Base-by-base conservation (phyloP, 2,888 invertebrate species). In the Stenotaenia linearis region DNA sequence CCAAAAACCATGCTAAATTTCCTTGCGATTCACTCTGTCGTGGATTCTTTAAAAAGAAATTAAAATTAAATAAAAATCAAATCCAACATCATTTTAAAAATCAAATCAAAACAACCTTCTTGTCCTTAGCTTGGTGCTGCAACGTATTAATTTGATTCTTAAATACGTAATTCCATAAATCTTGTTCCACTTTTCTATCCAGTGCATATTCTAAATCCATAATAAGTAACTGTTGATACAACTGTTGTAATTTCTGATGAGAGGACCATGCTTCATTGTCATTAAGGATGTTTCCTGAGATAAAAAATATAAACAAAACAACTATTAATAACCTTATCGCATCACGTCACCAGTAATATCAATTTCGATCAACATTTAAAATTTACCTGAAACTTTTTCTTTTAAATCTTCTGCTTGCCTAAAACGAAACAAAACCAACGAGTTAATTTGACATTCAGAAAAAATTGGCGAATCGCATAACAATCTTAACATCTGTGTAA, bases 181-280 rank as follows among this genome's bases (percentile, higher is more conserved):
- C 95, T 85, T 94, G 94, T 85, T 95, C 95, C 35, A 94, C 93
- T 87, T 95, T 95, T 86, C 92, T 92, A 86, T 95, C 94, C 84
- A 95, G 87, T 18, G 94, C 94, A 89, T 93, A 94, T 86, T 95
- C 94, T 83, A 95, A 88, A 86, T 95, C 94, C 80, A 92, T 87
- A 78, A 94, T 90, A 80, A 95, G 88, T 78, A 94, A 91, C 86
- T 92, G 90, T 85, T 92, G 91, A 84, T 91, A 91, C 79, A 92
- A 88, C 88, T 92, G 89, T 84, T 88, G 86, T 77, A 87, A 84
- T 76, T 84, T 84, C 25, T 84, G 85, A 84, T 87, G 87, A 77
- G 87, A 87, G 79, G 88, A 86, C 88, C 89, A 89, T 37, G 89
- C 86, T 86, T 89, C 86, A 85, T 86, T 84, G 82, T 86, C 87